Conservation (phyloP, 2,113 vertebrate species). For the Candoia aspera region DNA sequence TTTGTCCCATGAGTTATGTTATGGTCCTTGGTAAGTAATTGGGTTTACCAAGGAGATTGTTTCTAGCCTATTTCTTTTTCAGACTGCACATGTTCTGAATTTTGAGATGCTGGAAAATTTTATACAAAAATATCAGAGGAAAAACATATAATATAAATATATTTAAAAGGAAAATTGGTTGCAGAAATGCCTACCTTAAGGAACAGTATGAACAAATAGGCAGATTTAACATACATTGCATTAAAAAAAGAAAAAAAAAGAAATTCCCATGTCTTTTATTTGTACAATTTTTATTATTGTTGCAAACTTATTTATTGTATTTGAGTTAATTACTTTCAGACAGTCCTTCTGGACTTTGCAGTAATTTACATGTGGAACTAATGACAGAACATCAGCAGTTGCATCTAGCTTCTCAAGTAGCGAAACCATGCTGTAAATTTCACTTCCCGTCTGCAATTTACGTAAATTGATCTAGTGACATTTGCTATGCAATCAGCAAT, state of each 20-base stretch:
- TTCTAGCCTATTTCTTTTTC: neutral
- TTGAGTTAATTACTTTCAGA: neutral
- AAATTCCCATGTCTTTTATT: neutral
- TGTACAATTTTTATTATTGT: neutral
- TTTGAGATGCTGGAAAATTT: neutral
- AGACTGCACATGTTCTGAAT: neutral
- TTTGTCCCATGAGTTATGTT: neutral
- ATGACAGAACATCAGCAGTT: neutral
- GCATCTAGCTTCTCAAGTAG: neutral
- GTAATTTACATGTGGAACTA: neutral
- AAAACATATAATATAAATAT: neutral
- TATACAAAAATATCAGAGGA: neutral
- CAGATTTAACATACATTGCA: neutral
- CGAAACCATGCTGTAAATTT: constrained; percentile 8
- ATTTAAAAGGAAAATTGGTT: neutral
- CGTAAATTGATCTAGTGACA: constrained; percentile 14
- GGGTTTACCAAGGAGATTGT: neutral
- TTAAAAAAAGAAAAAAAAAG: neutral
- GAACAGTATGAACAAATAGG: neutral
- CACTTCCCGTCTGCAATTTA: constrained; percentile 3
- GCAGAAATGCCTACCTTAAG: neutral
- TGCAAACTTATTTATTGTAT: neutral
- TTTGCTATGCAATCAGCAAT: neutral
- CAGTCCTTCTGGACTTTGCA: neutral
- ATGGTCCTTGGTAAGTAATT: neutral